A percentile compares a stretch with the other conserved stretches of the same genome.
Conservation (phyloP, 92 coral and sea anemone species). For the Parazoanthus swiftii region DNA sequence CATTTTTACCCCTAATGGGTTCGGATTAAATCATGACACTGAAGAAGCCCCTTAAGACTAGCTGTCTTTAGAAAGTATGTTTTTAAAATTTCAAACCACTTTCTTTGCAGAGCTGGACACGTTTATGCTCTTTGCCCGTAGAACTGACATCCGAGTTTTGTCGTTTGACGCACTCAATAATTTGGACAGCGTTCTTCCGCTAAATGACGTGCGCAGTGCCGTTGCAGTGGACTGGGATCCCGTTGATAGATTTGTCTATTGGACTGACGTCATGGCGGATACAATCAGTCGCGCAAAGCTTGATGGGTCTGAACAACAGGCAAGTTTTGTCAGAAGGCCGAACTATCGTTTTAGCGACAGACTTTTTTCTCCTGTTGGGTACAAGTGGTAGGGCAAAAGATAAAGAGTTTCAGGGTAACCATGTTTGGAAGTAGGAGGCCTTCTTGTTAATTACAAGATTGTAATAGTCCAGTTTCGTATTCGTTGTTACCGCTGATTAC, state of each 20-base stretch:
- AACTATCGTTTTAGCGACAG: too few relatives aligned
- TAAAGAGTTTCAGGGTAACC: too few relatives aligned
- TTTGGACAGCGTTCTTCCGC: conserved; percentile 50
- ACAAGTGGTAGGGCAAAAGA: too few relatives aligned
- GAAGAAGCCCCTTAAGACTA: not conserved
- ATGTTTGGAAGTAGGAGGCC: too few relatives aligned
- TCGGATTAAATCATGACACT: too few relatives aligned
- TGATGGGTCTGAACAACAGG: conserved; percentile 52
- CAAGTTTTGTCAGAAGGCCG: not conserved
- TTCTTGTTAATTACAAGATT: too few relatives aligned
- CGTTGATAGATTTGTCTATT: conserved; percentile 53
- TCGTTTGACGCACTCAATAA: conserved; percentile 51
- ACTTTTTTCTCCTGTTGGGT: not conserved
- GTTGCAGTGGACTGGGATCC: conserved; percentile 58
- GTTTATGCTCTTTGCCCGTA: conserved; percentile 48
- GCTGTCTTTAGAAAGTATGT: not conserved
- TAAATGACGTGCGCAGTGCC: conserved; percentile 46
- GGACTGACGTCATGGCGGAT: conserved; percentile 56
- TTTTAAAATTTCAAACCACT: not conserved
- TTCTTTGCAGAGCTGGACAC: conserved; percentile 44
- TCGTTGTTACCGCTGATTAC: too few relatives aligned
- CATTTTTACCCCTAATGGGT: too few relatives aligned
- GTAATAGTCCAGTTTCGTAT: too few relatives aligned
- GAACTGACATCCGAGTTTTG: conserved; percentile 50
- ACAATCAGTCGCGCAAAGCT: conserved; percentile 56